Percentiles rank a stretch among this genome's conserved stretches.
phyloP scores from a whole-genome alignment of 2,888 invertebrate genomes.

The Neocrepidodera transversa region DNA sequence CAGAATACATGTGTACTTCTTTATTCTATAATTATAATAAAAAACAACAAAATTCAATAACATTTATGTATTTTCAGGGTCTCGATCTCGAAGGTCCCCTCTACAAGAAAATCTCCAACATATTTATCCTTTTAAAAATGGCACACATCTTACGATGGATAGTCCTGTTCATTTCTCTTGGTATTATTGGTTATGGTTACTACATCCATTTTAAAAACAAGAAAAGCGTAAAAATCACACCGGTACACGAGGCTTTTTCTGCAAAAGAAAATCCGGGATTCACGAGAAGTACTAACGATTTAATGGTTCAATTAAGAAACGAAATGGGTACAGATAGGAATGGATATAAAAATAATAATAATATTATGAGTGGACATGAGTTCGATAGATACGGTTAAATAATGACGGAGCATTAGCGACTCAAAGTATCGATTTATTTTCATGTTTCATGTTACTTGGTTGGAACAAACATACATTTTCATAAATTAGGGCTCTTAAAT shows the following conservation, averaged over 20 bases:
- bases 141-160: constrained; percentile 66
- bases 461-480: too few relatives aligned
- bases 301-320: constrained; percentile 10
- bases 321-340: constrained; percentile 11
- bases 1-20: too few relatives aligned
- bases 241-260: constrained; percentile 21
- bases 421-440: too few relatives aligned
- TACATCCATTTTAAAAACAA: constrained; percentile 56
- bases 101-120: constrained; percentile 68
- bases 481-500: too few relatives aligned
- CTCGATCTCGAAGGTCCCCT: constrained; percentile 69
- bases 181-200: constrained; percentile 55
- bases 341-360: constrained; percentile 32
- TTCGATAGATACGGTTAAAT: constrained; percentile 47
- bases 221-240: constrained; percentile 39
- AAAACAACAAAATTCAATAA: too few relatives aligned
- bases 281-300: constrained; percentile 26
- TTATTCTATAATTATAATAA: too few relatives aligned
- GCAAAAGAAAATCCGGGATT: constrained; percentile 3
- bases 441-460: too few relatives aligned
- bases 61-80: constrained; percentile 47
- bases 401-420: too few relatives aligned
- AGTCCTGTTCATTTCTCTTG: constrained; percentile 62
- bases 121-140: constrained; percentile 63
- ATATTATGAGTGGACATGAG: constrained; percentile 49